Evolutionary conservation across 2,797 vertebrate species (phyloP), one percentile per base, ranked within the genome.

Genomic region (Octomys mimax): DNA sequence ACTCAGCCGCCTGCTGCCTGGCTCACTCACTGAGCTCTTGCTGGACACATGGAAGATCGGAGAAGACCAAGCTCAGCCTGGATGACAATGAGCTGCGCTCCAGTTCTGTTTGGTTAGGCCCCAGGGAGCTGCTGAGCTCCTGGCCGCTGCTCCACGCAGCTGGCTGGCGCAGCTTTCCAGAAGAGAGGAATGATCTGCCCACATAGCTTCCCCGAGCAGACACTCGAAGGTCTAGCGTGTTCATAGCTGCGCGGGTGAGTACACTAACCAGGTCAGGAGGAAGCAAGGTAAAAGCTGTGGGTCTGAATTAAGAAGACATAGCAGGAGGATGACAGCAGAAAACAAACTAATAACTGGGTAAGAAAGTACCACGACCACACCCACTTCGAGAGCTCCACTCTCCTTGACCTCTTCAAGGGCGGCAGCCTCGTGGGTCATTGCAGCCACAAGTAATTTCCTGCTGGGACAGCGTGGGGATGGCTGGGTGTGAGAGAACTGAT

Each of bases 361-460:
- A 91, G 42, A 57, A 21, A 89, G 46, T 9, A 49, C 54, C 79
- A 54, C 7, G 28, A 83, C 26, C 81, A 33, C 46, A 54, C 64
- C 10, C 57, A 64, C 64, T 36, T 3, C 6, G 70, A 59, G 68
- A 59, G 16, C 19, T 57, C 64, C 4, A 19, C 59, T 78, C 62
- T 89, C 90, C 71, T 12, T 33, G 92, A 95, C 86, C 82, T 68
- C 91, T 21, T 82, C 62, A 77, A 46, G 9, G 92, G 42, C 78
- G 80, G 42, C 78, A 77, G 54, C 52, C 73, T 81, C 77, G 11
- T 0, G 61, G 90, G 82, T 87, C 78, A 93, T 73, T 87, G 83
- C 81, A 84, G 95, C 24, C 59, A 52, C 42, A 81, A 96, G 78
- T 73, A 85, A 90, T n/a, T 92, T 91, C 94, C 93, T 83, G 94